These are phyloP conservation scores for Emys orbicularis DNA, from an alignment of 2,797 vertebrate species.

Conservation along the genomic window DNA sequence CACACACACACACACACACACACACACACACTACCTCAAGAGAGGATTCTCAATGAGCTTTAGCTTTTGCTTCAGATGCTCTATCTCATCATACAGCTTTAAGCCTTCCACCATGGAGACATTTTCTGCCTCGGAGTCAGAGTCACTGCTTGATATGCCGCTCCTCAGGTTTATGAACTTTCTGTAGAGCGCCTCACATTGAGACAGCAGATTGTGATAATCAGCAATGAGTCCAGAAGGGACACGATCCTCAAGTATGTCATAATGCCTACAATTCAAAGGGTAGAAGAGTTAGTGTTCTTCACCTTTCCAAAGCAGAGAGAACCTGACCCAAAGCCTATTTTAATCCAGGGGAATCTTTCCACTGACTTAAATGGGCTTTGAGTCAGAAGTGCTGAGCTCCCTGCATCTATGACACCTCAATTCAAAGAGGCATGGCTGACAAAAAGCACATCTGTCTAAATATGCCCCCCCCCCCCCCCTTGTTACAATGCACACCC, in stretches of 20 bases:
- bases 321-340: background rate
- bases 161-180: constrained; percentile 89
- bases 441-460: background rate
- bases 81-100: constrained; percentile 90
- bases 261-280: constrained; percentile 87
- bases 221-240: constrained; percentile 89
- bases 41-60: constrained; percentile 95
- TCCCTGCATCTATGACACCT: background rate
- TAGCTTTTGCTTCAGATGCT: constrained; percentile 91
- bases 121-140: constrained; percentile 90
- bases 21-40: constrained; percentile 84
- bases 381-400: background rate
- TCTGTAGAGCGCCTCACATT: constrained; percentile 87
- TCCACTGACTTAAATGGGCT: background rate
- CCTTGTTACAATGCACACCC: background rate
- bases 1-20: background rate
- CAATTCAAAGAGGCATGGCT: background rate
- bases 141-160: constrained; percentile 83
- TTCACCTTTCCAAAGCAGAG: background rate
- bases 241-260: constrained; percentile 93
- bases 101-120: constrained; percentile 95
- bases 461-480: background rate
- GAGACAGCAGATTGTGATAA: constrained; percentile 85
- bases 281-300: background rate
- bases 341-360: background rate